Base-by-base conservation (phyloP, 2,888 invertebrate genomes). In the Heliothis peltigera region DNA sequence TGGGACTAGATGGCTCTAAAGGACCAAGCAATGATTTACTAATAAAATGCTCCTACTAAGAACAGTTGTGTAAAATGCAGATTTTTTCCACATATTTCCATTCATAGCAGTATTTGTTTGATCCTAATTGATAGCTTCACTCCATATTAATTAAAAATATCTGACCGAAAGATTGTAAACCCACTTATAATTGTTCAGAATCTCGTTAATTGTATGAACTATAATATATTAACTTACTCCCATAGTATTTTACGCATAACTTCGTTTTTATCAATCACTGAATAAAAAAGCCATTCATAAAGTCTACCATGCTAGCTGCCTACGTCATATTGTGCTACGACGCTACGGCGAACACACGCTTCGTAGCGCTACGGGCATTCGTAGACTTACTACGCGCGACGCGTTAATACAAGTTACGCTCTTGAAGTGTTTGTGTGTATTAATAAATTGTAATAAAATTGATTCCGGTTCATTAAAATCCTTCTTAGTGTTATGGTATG, bases 321-420 rank as follows among this genome's bases (percentile, higher is more conserved):
- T 77, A 78, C 85, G 84, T 79, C 84, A 87, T 49, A 79, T 22
- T 12, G 78, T 65, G 79, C 83, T 88, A 85, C 88, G 85, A 53
- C 67, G 87, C 87, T 88, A 89, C 90, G 87, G 66, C 66, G 83
- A 57, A 54, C 73, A 79, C 80, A 75, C 86, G 88, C 64, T 56
- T 66, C 84, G 84, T 84, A 82, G 80, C 83, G 64, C 77, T 82
- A 81, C 81, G 78, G 25, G 43, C 10, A 21, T 53, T 64, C 74
- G 79, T 84, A 76, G 80, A 71, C 57, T 32, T 58, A 49, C 67
- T 52, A 25, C 73, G 59, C 73, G 66, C 67, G 55, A 25, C 73
- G 59, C 73, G 66, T 12, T 7, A 22, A 21, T 39, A 58, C 22
- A 35, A 12, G 53, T 72, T 76, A 49, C 35, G 49, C 19, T 5